Percentiles rank a stretch among this genome's conserved stretches.
These are phyloP conservation scores for Fundulus diaphanus DNA, from an alignment of 2,797 vertebrate genomes.

Conservation along the genomic window DNA sequence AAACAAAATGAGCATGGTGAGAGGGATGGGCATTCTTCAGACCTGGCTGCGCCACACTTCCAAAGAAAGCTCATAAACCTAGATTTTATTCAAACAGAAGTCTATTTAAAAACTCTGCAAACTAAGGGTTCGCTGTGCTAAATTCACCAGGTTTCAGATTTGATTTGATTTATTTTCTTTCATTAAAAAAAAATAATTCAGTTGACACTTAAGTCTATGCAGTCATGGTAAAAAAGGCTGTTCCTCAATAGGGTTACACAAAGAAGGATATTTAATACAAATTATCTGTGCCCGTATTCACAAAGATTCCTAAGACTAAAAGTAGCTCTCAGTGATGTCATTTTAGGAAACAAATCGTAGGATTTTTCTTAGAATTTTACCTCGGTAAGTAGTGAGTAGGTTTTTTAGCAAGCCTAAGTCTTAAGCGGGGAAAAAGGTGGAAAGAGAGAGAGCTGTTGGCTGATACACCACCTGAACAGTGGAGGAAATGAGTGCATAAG, in stretches of 20 bases:
- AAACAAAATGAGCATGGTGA: slow-evolving; percentile 2
- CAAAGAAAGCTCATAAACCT: neutral
- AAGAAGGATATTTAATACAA: neutral
- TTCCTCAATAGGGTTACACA: neutral
- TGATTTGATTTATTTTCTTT: neutral
- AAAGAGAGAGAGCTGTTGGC: too few relatives aligned
- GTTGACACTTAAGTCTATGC: neutral
- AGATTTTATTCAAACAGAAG: neutral
- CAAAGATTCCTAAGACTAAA: too few relatives aligned
- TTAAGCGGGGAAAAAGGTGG: too few relatives aligned
- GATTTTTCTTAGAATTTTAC: too few relatives aligned
- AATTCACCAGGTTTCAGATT: neutral
- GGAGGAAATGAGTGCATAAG: too few relatives aligned
- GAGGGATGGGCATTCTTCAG: neutral
- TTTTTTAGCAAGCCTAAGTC: too few relatives aligned
- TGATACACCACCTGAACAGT: too few relatives aligned
- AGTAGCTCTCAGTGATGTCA: too few relatives aligned
- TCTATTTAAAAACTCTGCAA: neutral
- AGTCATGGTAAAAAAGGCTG: neutral
- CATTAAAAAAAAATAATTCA: too few relatives aligned
- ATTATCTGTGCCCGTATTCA: too few relatives aligned
- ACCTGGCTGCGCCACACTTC: neutral
- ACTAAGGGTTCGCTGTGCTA: neutral
- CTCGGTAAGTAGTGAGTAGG: too few relatives aligned
- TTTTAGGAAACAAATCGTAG: too few relatives aligned